Evolutionary conservation across 2,888 invertebrate species (phyloP).

Genomic region (Lasius fuliginosus): DNA sequence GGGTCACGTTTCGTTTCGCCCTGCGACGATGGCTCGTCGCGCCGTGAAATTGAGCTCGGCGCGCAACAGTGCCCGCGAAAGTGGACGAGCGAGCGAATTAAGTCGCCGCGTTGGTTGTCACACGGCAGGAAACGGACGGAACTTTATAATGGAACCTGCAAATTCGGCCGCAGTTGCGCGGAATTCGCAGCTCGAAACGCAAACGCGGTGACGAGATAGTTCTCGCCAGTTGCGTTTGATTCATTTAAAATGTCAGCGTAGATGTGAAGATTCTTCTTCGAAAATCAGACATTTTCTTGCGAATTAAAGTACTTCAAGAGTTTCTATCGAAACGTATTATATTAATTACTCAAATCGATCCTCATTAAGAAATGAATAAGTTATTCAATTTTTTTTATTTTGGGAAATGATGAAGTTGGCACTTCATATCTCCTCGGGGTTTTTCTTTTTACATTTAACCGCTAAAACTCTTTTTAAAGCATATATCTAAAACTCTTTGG

Average conservation of each 20-base stretch:
- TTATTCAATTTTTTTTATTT: neutral
- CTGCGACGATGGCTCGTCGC: slow-evolving; percentile 62
- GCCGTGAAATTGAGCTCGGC: slow-evolving; percentile 71
- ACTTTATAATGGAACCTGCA: slow-evolving; percentile 48
- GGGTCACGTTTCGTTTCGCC: slow-evolving; percentile 71
- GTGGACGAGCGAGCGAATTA: slow-evolving; percentile 48
- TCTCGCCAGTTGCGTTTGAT: slow-evolving; percentile 6
- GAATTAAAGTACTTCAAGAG: neutral
- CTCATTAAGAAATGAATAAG: neutral
- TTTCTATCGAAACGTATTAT: neutral
- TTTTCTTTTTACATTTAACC: neutral
- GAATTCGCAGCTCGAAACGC: slow-evolving; percentile 16
- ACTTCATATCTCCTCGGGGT: neutral
- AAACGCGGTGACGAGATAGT: slow-evolving; percentile 8
- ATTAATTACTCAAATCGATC: neutral
- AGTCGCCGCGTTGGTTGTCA: slow-evolving; percentile 33
- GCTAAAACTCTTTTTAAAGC: neutral
- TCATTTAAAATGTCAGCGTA: neutral
- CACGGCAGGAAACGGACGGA: slow-evolving; percentile 12
- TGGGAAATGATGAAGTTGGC: neutral
- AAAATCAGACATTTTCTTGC: neutral
- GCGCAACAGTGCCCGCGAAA: slow-evolving; percentile 52
- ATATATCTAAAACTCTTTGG: neutral
- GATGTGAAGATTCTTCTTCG: neutral
- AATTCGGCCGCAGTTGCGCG: slow-evolving; percentile 21